phyloP scores from a whole-genome alignment of 2,797 vertebrate genomes.

The Rhadinocentrus ornatus region DNA sequence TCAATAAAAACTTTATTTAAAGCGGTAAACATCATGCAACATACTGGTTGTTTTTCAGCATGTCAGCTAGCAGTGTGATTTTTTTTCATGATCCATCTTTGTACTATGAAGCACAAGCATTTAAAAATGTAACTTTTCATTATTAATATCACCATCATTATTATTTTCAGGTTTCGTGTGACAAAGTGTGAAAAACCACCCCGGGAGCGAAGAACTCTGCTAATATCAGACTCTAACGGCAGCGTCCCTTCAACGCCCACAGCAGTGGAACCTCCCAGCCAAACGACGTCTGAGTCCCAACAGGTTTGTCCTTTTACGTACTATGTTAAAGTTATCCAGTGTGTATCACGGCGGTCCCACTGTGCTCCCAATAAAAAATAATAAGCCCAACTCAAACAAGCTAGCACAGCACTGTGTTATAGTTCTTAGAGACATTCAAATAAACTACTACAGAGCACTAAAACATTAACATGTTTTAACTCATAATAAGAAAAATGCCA shows the following conservation, averaged over 20 bases:
- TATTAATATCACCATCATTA: no score
- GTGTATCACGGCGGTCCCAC: no score
- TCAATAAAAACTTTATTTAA: background rate
- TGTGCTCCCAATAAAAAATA: no score
- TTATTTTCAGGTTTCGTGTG: constrained; percentile 89
- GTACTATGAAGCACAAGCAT: background rate
- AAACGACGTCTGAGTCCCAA: constrained; percentile 74
- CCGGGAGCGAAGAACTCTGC: constrained; percentile 86
- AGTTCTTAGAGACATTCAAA: no score
- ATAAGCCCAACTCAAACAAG: no score
- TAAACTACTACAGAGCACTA: no score
- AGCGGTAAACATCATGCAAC: background rate
- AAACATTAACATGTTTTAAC: no score
- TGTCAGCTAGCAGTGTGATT: background rate
- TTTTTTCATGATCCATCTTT: no score
- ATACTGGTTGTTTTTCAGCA: background rate
- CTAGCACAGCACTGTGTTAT: no score
- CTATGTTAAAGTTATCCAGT: background rate
- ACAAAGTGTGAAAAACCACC: constrained; percentile 90
- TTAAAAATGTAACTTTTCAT: background rate
- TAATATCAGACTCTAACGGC: constrained; percentile 81
- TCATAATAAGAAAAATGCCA: no score
- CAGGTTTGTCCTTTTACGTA: constrained; percentile 67
- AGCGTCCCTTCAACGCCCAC: constrained; percentile 78
- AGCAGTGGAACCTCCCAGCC: constrained; percentile 67